These are phyloP conservation scores for Trachymyrmex cornetzi DNA, from an alignment of 1,140 invertebrate genomes.

Conservation along the genomic window DNA sequence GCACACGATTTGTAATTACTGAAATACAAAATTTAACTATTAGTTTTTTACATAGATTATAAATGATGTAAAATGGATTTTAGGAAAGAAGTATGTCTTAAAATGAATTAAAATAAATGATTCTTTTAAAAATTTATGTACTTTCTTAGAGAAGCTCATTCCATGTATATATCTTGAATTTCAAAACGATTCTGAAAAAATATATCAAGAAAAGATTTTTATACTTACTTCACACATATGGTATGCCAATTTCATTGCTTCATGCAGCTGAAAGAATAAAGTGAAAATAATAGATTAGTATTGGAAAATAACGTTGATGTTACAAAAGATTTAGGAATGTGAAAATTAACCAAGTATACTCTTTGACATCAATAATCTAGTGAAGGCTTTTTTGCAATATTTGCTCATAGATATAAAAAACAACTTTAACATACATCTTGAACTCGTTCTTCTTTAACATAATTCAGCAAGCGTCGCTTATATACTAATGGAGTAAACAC, in stretches of 20 bases:
- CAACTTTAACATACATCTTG: slow-evolving; percentile 37
- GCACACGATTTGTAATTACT: background rate
- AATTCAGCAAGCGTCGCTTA: background rate
- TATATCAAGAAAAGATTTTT: background rate
- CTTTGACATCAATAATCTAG: slow-evolving; percentile 78
- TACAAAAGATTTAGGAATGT: slow-evolving; percentile 18
- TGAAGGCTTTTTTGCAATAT: slow-evolving; percentile 80
- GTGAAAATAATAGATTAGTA: background rate
- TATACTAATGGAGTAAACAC: background rate
- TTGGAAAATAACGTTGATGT: background rate
- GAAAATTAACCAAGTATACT: slow-evolving; percentile 77
- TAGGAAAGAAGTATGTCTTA: background rate
- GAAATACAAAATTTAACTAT: background rate
- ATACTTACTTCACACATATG: background rate
- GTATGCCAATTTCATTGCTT: background rate
- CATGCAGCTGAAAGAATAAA: background rate
- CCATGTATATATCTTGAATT: background rate
- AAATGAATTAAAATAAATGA: background rate
- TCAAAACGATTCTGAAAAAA: background rate
- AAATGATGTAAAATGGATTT: background rate
- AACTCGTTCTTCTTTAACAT: background rate
- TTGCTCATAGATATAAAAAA: slow-evolving; percentile 78
- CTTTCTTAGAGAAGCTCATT: background rate
- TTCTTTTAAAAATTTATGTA: too few relatives aligned
- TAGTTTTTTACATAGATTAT: background rate